Conservation (phyloP, 1,140 invertebrate genomes). For the Lasaia peninsularis region DNA sequence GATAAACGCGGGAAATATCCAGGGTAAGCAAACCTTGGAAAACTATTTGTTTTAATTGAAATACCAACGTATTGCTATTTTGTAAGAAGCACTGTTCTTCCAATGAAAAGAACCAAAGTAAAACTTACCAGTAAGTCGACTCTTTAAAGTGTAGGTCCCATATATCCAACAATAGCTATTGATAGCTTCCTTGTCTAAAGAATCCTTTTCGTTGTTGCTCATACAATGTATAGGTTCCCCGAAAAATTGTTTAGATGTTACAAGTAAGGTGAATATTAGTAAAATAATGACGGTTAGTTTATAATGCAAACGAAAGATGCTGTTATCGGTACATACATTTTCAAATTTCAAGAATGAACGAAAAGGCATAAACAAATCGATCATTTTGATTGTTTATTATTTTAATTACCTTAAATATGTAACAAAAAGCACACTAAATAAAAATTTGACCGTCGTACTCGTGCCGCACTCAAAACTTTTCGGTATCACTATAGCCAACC, state of each 20-base stretch:
- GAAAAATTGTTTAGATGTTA: conserved; percentile 85
- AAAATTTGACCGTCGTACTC: too few species aligned
- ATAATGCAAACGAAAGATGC: conserved; percentile 83
- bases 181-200: conserved; percentile 76
- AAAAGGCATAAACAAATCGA: conserved; percentile 63
- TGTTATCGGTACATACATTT: conserved; percentile 81
- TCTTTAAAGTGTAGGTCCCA: conserved; percentile 83
- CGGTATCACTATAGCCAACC: too few species aligned
- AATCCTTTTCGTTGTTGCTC: conserved; percentile 56
- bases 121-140: conserved; percentile 61
- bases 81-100: too few species aligned
- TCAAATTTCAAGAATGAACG: conserved; percentile 78
- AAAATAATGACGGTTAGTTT: conserved; percentile 82
- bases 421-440: too few species aligned
- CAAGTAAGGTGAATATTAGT: conserved; percentile 81
- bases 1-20: too few species aligned
- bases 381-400: conserved; percentile 41
- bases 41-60: too few species aligned
- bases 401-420: too few species aligned
- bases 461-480: too few species aligned
- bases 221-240: conserved; percentile 84
- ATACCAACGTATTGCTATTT: too few species aligned
- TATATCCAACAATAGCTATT: conserved; percentile 89
- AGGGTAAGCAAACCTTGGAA: too few species aligned
- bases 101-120: background rate